Evolutionary conservation across 1,140 invertebrate species (phyloP), one percentile per base, ranked within the genome.

Genomic region (Propsilocerus akamusi): DNA sequence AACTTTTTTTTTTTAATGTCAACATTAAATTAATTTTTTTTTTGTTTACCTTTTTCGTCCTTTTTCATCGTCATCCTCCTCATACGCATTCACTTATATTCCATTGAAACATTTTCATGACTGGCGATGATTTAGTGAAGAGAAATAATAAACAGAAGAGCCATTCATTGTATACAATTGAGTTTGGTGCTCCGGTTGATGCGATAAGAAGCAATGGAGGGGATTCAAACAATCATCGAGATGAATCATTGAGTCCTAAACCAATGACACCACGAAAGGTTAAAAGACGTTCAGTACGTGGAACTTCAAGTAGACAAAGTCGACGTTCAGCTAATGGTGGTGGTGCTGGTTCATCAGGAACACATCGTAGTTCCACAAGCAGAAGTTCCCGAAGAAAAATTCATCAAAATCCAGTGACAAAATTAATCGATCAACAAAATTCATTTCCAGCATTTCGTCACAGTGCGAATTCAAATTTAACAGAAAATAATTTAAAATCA

Each of bases 181-280:
- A 81, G 61, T 74, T 80, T 58, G 79, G 75, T 56, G 68, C 72
- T 52, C 53, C 54, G 47, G 58, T 58, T 49, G 60, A 65, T 55
- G 63, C 62, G 32, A 59, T 65, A 34, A 56, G 63, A 46, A 57
- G 62, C n/a, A n/a, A n/a, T n/a, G n/a, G n/a, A n/a, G n/a, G n/a
- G n/a, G n/a, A n/a, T n/a, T n/a, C n/a, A n/a, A n/a, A n/a, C n/a
- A n/a, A n/a, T n/a, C n/a, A n/a, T n/a, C n/a, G n/a, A n/a, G n/a
- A n/a, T n/a, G n/a, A n/a, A n/a, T 54, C 54, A 61, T 60, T 59
- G 62, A 73, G 60, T 63, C 70, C 82, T 22, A 84, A 88, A 59
- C 87, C 87, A 1, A 92, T 93, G 87, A 93, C 88, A 4, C 88
- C 88, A 0, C 71, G 88, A 5, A 71, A 85, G 37, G 88, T 93